Conservation (phyloP, 1,140 invertebrate genomes). For the Eriosoma lanigerum region DNA sequence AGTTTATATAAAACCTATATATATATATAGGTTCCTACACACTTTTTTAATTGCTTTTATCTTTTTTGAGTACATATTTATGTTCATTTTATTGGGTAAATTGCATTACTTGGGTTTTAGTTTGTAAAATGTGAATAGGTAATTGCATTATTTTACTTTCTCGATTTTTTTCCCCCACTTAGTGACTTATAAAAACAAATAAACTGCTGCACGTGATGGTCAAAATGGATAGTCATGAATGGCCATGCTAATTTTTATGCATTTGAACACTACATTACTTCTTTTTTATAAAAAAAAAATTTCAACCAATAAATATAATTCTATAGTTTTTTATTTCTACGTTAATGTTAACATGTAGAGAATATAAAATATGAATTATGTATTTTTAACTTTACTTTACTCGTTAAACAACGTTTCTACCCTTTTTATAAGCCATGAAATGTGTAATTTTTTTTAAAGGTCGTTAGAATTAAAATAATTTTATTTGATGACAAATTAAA, state of each 20-base stretch:
- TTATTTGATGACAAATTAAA: neutral
- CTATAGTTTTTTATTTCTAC: neutral
- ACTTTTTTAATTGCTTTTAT: too few species aligned
- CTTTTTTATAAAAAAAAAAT: neutral
- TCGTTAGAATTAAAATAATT: too few species aligned
- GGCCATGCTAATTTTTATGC: neutral
- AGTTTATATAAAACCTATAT: too few species aligned
- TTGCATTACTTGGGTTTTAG: constrained; percentile 4
- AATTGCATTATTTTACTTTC: constrained; percentile 13
- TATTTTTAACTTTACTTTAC: neutral
- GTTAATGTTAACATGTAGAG: neutral
- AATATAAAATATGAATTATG: constrained; percentile 20
- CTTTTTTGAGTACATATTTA: neutral
- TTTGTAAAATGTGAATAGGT: neutral
- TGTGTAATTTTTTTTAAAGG: too few species aligned
- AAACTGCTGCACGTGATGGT: neutral
- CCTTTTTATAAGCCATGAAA: neutral
- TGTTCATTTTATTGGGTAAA: neutral
- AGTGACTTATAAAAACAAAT: constrained; percentile 16
- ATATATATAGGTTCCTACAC: too few species aligned
- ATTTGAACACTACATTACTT: neutral
- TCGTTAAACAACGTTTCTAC: constrained; percentile 9
- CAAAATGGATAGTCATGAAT: constrained; percentile 4
- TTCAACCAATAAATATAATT: neutral
- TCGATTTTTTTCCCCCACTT: neutral